Evolutionary conservation across 2,888 invertebrate genomes (phyloP).

Genomic region (Antitype chi): DNA sequence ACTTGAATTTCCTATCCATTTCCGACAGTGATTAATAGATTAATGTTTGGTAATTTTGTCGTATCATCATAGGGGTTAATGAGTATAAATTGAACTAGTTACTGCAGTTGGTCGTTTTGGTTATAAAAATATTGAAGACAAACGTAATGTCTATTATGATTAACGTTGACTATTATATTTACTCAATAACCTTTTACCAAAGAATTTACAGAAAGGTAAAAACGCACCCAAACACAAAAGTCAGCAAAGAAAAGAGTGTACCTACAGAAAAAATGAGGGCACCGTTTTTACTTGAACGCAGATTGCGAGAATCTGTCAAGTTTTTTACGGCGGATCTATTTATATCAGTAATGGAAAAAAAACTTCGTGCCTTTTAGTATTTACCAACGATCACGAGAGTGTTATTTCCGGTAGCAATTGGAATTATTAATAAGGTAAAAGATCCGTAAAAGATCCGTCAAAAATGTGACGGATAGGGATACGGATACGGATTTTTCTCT

Average conservation of each 20-base stretch:
- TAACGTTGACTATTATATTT: neutral
- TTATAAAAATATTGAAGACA: neutral
- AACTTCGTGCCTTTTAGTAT: conserved; percentile 13
- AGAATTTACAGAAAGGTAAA: neutral
- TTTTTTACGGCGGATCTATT: conserved; percentile 30
- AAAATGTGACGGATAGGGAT: too few species aligned
- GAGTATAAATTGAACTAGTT: neutral
- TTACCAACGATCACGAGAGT: conserved; percentile 19
- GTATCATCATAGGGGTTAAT: conserved; percentile 37
- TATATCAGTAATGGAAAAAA: neutral
- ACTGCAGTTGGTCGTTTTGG: neutral
- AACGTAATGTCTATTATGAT: neutral
- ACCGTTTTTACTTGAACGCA: conserved; percentile 31
- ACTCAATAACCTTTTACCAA: neutral
- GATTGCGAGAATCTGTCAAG: conserved; percentile 39
- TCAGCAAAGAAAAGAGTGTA: conserved; percentile 3
- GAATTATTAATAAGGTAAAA: too few species aligned
- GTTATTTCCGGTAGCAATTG: neutral
- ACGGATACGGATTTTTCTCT: too few species aligned
- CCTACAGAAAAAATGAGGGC: conserved; percentile 49
- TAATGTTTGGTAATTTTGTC: conserved; percentile 35
- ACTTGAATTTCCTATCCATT: conserved; percentile 55
- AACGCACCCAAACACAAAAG: neutral
- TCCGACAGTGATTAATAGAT: conserved; percentile 54
- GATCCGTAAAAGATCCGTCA: too few species aligned